Conservation (phyloP, 53 echinoderm and acorn worm species). For the Holothuria scabra region DNA sequence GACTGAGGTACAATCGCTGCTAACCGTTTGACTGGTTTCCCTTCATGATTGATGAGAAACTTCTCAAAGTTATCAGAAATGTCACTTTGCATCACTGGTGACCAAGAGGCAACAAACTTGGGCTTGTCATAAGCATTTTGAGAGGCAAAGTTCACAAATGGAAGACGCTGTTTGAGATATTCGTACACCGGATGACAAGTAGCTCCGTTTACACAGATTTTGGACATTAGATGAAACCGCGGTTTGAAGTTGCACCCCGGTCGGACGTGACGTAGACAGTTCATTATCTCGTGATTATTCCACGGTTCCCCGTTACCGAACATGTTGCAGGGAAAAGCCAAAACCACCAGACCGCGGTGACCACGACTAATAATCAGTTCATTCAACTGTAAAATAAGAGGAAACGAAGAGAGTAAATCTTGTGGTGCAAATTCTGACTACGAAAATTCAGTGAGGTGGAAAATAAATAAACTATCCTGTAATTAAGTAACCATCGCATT, state of each 20-base stretch:
- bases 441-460: too few relatives aligned
- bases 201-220: constrained; percentile 62
- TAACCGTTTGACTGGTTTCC: constrained; percentile 56
- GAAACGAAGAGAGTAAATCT: too few relatives aligned
- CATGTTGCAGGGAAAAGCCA: constrained; percentile 76
- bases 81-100: constrained; percentile 29
- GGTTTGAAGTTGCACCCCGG: constrained; percentile 70
- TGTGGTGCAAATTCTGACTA: too few relatives aligned
- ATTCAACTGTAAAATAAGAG: constrained; percentile 50
- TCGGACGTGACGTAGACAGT: constrained; percentile 64
- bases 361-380: constrained; percentile 54
- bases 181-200: constrained; percentile 67
- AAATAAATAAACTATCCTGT: too few relatives aligned
- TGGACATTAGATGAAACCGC: constrained; percentile 68
- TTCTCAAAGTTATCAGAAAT: constrained; percentile 77
- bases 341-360: constrained; percentile 54
- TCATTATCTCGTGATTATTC: constrained; percentile 63
- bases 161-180: constrained; percentile 68
- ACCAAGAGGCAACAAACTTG: neutral
- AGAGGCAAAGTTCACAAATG: constrained; percentile 39
- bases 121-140: neutral
- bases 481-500: too few relatives aligned
- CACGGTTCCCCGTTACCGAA: constrained; percentile 63
- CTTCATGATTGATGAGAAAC: constrained; percentile 67
- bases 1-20: constrained; percentile 6